These are phyloP conservation scores for Acanthis flammea DNA, from an alignment of 2,797 vertebrate species.

Conservation along the genomic window DNA sequence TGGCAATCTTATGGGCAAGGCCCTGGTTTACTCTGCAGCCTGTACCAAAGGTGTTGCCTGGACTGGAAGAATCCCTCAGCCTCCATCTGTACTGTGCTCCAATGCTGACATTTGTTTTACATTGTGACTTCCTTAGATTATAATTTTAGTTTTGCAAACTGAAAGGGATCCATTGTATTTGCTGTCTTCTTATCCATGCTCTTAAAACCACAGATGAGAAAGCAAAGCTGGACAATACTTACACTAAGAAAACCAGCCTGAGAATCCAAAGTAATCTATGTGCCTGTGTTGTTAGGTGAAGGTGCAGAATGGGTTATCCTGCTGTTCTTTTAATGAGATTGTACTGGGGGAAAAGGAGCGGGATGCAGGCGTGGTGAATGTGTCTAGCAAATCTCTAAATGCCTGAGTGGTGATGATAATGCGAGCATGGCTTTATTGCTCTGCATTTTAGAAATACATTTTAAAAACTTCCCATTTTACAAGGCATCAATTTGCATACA, in stretches of 20 bases:
- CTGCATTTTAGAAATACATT: conserved; percentile 26
- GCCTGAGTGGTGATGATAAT: conserved; percentile 7
- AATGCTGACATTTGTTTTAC: not conserved
- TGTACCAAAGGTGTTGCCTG: not conserved
- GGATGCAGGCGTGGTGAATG: not conserved
- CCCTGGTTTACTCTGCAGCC: not conserved
- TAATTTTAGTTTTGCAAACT: not conserved
- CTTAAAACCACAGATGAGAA: not conserved
- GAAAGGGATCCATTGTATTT: not conserved
- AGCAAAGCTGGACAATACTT: not conserved
- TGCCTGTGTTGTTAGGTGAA: not conserved
- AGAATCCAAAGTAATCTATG: not conserved
- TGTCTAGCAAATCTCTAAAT: conserved; percentile 1
- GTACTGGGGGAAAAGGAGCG: not conserved
- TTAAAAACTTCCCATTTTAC: not conserved
- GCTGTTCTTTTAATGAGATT: conserved; percentile 33
- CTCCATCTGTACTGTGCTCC: not conserved
- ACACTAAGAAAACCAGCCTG: not conserved
- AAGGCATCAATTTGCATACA: conserved; percentile 7
- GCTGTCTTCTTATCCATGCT: not conserved
- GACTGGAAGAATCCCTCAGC: not conserved
- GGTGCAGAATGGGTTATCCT: not conserved
- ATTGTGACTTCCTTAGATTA: not conserved
- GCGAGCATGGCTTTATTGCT: not conserved
- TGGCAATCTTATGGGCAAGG: not conserved